Base-by-base conservation (phyloP, 2,113 vertebrate genomes). In the Gulo gulo region DNA sequence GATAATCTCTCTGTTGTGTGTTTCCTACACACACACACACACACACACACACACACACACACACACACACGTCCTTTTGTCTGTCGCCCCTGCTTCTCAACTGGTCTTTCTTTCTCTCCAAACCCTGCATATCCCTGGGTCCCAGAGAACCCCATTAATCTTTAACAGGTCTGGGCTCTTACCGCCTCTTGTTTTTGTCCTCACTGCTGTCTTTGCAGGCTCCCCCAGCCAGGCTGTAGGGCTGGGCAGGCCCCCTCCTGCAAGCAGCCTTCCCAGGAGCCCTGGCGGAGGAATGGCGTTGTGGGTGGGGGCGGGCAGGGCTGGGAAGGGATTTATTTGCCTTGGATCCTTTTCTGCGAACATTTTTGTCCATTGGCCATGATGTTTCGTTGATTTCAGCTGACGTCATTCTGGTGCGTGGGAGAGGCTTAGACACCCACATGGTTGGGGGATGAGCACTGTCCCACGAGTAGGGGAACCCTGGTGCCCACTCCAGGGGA, bases 251-350 rank as follows among this genome's bases (percentile, higher is more conserved):
- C 18, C 18, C 11, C 24, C n/a, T 91, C 39, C 59, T 36, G n/a
- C 39, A 96, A 86, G 69, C 42, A 47, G 65, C 79, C 55, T 67
- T 71, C 23, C 12, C 1, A 10, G 61, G 71, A 85, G 34, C 52
- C 92, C 91, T 91, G 94, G 92, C n/a, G 2, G 14, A 55, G 71
- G 45, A 71, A 69, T 5, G 36, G n/a, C 55, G 1, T 2, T 26
- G 63, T 85, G 95, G 88, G 84, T 96, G 81, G 91, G 96, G 93
- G 74, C 86, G 65, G 47, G 76, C 78, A 50, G 57, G 63, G 45
- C 79, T 86, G 95, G 73, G 96, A 67, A 95, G 52, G 65, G n/a
- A 73, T 97, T 91, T 95, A 73, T 97, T 85, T 93, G 91, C 52
- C 45, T 96, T 96, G 91, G 80, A 91, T 94, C 52, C 74, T 83